A percentile compares a stretch with the other conserved stretches of the same genome.
These are phyloP conservation scores for Zalophus californianus DNA, from an alignment of 2,797 vertebrate species.

Conservation along the genomic window DNA sequence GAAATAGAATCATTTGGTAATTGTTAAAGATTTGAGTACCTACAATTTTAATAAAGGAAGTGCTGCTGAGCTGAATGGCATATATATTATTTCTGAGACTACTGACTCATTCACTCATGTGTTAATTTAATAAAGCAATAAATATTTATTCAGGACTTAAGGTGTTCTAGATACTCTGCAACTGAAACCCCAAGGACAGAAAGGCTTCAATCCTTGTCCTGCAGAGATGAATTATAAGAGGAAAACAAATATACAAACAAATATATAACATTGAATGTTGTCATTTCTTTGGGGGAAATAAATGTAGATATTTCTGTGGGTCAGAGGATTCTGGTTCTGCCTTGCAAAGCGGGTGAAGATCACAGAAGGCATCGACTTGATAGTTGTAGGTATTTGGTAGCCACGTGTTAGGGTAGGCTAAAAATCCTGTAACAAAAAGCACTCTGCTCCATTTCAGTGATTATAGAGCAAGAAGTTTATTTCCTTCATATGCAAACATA, in stretches of 20 bases:
- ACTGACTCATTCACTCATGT: background rate
- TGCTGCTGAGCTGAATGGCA: background rate
- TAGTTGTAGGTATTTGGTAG: background rate
- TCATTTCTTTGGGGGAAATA: background rate
- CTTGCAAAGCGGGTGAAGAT: background rate
- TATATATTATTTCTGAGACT: background rate
- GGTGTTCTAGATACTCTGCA: background rate
- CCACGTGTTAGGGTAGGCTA: background rate
- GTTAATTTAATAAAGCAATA: constrained; percentile 37
- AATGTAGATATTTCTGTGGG: background rate
- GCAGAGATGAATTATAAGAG: background rate
- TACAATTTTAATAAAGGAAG: background rate
- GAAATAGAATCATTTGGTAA: background rate
- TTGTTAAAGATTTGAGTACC: background rate
- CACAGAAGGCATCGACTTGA: background rate
- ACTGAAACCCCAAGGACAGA: background rate
- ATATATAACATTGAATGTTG: background rate
- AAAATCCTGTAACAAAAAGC: background rate
- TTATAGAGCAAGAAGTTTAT: background rate
- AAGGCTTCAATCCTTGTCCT: background rate
- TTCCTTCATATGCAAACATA: background rate
- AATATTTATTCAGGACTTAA: background rate
- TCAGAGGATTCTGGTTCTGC: background rate
- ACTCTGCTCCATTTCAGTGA: background rate
- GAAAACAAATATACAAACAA: background rate